These are phyloP conservation scores for Porites cylindrica DNA, from an alignment of 92 coral and sea anemone genomes.

Conservation along the genomic window DNA sequence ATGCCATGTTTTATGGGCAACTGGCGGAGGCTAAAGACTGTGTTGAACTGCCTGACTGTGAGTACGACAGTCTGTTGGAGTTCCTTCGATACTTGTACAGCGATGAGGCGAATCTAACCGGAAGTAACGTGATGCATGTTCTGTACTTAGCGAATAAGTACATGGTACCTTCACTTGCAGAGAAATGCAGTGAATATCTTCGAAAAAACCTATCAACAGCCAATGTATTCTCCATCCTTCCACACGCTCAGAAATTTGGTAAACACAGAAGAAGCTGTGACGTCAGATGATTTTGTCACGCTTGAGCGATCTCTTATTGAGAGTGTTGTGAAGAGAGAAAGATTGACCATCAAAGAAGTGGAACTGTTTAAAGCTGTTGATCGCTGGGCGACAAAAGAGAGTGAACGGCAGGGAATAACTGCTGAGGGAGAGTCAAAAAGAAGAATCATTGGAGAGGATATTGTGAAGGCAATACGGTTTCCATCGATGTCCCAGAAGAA, in stretches of 20 bases:
- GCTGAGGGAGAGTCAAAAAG: constrained; percentile 3
- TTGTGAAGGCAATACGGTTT: constrained; percentile 17
- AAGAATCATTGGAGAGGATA: constrained; percentile 37
- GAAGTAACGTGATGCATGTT: constrained; percentile 56
- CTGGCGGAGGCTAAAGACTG: constrained; percentile 69
- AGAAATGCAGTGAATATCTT: constrained; percentile 41
- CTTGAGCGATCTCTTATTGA: constrained; percentile 15
- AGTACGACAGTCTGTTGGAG: constrained; percentile 70
- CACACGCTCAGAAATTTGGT: constrained; percentile 49
- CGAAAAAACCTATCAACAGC: constrained; percentile 34
- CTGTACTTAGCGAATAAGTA: constrained; percentile 70
- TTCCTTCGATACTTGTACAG: constrained; percentile 68
- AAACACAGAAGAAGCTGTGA: constrained; percentile 58
- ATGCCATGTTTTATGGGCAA: constrained; percentile 82
- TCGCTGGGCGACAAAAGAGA: constrained; percentile 29
- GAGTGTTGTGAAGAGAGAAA: constrained; percentile 25
- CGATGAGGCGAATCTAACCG: constrained; percentile 55
- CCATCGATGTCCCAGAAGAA: constrained; percentile 16
- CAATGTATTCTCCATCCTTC: constrained; percentile 61
- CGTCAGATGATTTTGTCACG: constrained; percentile 46
- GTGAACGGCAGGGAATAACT: constrained; percentile 3
- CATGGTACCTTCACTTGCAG: constrained; percentile 60
- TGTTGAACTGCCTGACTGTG: constrained; percentile 79
- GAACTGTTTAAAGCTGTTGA: constrained; percentile 44
- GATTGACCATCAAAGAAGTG: constrained; percentile 12